Base-by-base conservation (phyloP, 2,797 vertebrate genomes). In the Acestrorhynchus altus region DNA sequence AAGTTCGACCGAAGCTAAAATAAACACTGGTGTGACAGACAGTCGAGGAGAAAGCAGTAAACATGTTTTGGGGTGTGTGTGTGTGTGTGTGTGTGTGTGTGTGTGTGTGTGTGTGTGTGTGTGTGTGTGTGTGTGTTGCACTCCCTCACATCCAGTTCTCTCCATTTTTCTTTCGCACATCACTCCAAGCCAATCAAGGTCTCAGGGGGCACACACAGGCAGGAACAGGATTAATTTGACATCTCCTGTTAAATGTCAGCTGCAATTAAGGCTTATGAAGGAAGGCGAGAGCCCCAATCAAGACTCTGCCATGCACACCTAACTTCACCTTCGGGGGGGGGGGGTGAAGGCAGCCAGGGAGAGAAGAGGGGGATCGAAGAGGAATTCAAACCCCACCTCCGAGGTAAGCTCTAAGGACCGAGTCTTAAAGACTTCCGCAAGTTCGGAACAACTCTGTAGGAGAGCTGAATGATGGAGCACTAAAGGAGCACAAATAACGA, bases 231-330 rank as follows among this genome's bases (percentile, higher is more conserved):
- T 86, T 87, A 84, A 89, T 90, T 82, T 86, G 79, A 86, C 86
- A 85, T 87, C 81, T 86, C 86, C 82, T 81, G 81, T 72, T 86
- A 88, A 90, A 92, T 90, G 90, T 83, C 91, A 89, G 61, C 80
- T 22, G 83, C 83, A 90, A 88, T 91, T 89, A 90, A 77, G 26
- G 74, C 81, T 87, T 82, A 87, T 83, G 78, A 88, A 87, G 68
- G 61, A 78, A 74, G 26, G 78, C 74, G 64, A 77, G 77, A 74
- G 80, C 78, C 64, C 66, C 83, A 88, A 85, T 89, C 87, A 87
- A 82, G 87, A 72, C 47, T 66, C 72, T 22, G 24, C 67, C 67
- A 0, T 51, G 0, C 46, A 73, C 77, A 81, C 74, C 78, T 78
- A 75, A 76, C 74, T 76, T 61, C 75, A 75, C 46, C 39, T 72